Base-by-base conservation (phyloP, 2,797 vertebrate species). In the Danio aesculapii region DNA sequence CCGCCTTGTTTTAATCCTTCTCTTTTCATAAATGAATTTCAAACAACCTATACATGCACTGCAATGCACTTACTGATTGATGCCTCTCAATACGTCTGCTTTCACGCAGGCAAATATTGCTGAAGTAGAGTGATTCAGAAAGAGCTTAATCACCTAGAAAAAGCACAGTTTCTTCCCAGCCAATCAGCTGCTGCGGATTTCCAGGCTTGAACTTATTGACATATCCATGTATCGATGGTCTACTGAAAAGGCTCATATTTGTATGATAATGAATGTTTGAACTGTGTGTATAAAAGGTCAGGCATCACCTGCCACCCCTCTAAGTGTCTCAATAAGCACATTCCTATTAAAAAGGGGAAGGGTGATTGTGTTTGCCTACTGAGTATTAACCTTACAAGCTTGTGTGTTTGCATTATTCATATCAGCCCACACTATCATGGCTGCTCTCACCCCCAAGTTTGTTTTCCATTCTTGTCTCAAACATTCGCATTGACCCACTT, bases 261-360 rank as follows among this genome's bases (percentile, higher is more conserved):
- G 79, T 82, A 85, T 84, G 76, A 77, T 79, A 87, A 83, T 82
- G 84, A 85, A 83, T 85, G 78, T 79, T 83, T 83, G 86, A 81
- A 87, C 84, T 83, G 72, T 59, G 55, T 75, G 62, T 79, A 82
- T 76, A 84, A 83, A 73, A 83, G 81, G 84, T 85, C 86, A 87
- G 62, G 50, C 84, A 80, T 85, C 79, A 85, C 81, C 86, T 85
- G 82, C 83, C 77, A 80, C 75, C 76, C 68, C 52, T 44, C 68
- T 58, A 78, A 85, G 84, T 83, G 63, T 84, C 79, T 85, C 79
- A 79, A 74, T 75, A 75, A 83, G 73, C 81, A 55, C 72, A 81
- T 79, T 82, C 83, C 76, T 87, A 85, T 83, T 82, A 83, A 81
- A 86, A 87, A 83, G 57, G 80, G 8, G 39, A 83, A 83, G 79